Conservation (phyloP, 2,797 vertebrate genomes). For the Cyprinella venusta region DNA sequence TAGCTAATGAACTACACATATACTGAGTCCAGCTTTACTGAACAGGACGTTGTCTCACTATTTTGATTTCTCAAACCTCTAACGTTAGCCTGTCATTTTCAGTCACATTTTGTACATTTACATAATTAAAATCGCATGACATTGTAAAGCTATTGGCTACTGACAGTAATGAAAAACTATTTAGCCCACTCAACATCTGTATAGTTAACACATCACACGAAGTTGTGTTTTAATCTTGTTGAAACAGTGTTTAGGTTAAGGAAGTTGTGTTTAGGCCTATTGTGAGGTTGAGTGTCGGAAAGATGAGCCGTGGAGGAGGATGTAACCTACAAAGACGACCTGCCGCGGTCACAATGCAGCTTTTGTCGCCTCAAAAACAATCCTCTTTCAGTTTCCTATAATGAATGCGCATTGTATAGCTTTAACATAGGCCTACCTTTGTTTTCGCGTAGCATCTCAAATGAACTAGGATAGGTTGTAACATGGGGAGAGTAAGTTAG, state of each 20-base stretch:
- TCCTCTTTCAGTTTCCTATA: slow-evolving; percentile 43
- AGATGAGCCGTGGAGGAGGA: slow-evolving; percentile 37
- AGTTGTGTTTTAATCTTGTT: background rate
- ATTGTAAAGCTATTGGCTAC: background rate
- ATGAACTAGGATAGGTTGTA: slow-evolving; percentile 18
- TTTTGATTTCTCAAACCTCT: background rate
- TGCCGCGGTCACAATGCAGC: slow-evolving; percentile 49
- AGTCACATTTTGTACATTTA: background rate
- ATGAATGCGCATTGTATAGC: slow-evolving; percentile 52
- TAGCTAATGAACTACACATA: background rate
- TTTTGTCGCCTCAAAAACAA: slow-evolving; percentile 53
- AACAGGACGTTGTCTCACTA: background rate
- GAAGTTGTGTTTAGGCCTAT: background rate
- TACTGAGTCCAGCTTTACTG: background rate
- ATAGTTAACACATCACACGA: background rate
- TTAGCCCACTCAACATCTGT: background rate
- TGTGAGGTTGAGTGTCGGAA: slow-evolving; percentile 16
- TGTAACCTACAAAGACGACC: slow-evolving; percentile 45
- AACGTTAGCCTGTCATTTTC: background rate
- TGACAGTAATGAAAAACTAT: background rate
- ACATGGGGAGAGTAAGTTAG: too few relatives aligned
- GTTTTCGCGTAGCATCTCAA: slow-evolving; percentile 21
- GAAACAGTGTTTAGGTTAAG: too few relatives aligned
- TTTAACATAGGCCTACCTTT: slow-evolving; percentile 21
- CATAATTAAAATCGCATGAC: background rate